Evolutionary conservation across 2,888 invertebrate species (phyloP).

Genomic region (Selenia dentaria): DNA sequence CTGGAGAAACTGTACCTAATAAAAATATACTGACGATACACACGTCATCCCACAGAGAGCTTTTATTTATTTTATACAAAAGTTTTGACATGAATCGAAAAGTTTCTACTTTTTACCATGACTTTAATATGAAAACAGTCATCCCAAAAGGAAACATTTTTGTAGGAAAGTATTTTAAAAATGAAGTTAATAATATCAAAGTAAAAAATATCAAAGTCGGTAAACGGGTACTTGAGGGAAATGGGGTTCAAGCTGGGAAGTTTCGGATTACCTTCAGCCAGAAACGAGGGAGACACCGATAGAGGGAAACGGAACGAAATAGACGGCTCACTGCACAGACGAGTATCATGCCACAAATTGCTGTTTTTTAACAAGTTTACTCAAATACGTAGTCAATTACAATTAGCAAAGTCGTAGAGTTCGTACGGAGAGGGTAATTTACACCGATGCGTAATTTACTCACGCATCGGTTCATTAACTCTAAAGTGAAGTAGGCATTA

Average conservation of each 20-base stretch:
- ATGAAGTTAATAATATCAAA: slow-evolving; percentile 53
- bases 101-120: too few relatives aligned
- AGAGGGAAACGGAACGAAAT: slow-evolving; percentile 49
- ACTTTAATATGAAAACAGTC: too few relatives aligned
- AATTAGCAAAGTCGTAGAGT: slow-evolving; percentile 37
- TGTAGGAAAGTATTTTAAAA: too few relatives aligned
- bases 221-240: slow-evolving; percentile 58
- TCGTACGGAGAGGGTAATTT: slow-evolving; percentile 50
- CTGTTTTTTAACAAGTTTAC: slow-evolving; percentile 50
- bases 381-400: slow-evolving; percentile 43
- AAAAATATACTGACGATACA: too few relatives aligned
- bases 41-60: too few relatives aligned
- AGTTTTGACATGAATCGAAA: too few relatives aligned
- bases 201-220: slow-evolving; percentile 49
- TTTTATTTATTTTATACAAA: too few relatives aligned
- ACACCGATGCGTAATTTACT: too few relatives aligned
- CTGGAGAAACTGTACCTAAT: too few relatives aligned
- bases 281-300: slow-evolving; percentile 33
- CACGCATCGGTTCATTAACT: slow-evolving; percentile 15
- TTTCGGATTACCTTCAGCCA: slow-evolving; percentile 37
- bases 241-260: slow-evolving; percentile 53
- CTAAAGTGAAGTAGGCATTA: slow-evolving; percentile 2
- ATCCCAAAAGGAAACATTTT: too few relatives aligned
- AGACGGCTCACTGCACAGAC: slow-evolving; percentile 43
- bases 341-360: slow-evolving; percentile 48